phyloP scores from a whole-genome alignment of 2,888 invertebrate genomes.

The Ectropis crepuscularia region DNA sequence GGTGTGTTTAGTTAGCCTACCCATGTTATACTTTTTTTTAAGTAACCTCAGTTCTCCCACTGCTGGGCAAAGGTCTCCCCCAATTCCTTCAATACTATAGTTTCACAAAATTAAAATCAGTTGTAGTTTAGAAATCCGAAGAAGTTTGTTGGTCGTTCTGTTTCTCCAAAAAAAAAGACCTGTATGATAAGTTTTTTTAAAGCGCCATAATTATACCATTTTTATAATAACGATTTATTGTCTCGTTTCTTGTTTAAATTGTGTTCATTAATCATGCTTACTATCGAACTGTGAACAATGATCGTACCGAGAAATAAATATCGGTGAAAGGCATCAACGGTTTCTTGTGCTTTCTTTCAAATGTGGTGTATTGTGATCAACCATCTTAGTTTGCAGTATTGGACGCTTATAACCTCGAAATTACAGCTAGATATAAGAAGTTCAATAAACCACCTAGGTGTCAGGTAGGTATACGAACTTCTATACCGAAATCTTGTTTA shows the following conservation, averaged over 20 bases:
- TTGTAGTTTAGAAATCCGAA: no score
- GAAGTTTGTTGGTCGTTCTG: no score
- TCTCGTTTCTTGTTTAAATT: constrained; percentile 8
- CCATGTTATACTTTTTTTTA: no score
- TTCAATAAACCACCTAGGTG: neutral
- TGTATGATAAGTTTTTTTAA: no score
- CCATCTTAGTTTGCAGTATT: neutral
- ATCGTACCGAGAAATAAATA: constrained; percentile 27
- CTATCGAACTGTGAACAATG: constrained; percentile 23
- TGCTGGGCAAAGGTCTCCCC: no score
- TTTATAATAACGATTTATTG: neutral
- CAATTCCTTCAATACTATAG: no score
- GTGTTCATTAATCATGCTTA: constrained; percentile 22
- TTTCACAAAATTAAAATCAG: no score
- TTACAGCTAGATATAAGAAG: neutral
- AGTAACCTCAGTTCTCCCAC: no score
- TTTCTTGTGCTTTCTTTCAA: constrained; percentile 18
- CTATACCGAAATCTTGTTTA: neutral
- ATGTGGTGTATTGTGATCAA: constrained; percentile 6
- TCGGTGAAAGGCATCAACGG: constrained; percentile 31
- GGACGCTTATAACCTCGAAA: constrained; percentile 2
- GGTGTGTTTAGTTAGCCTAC: no score
- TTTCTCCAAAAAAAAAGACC: no score
- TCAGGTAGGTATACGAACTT: neutral
- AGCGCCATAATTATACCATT: neutral